Evolutionary conservation across 2,797 vertebrate species (phyloP).

Genomic region (Leptoclinus maculatus): DNA sequence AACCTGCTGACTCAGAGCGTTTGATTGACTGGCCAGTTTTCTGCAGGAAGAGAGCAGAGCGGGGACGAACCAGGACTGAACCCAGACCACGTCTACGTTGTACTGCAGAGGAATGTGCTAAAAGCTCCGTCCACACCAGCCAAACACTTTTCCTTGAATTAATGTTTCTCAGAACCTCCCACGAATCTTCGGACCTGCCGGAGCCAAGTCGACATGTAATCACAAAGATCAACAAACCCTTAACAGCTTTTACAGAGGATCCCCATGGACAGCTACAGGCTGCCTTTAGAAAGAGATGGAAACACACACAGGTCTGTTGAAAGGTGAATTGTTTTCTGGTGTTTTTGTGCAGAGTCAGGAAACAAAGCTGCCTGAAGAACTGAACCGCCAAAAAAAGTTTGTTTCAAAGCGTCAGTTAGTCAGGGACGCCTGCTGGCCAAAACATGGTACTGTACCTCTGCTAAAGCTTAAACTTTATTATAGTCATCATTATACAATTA

Average conservation of each 20-base stretch:
- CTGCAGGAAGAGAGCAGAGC: slow-evolving; percentile 43
- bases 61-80: slow-evolving; percentile 53
- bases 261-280: slow-evolving; percentile 9
- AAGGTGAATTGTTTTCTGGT: slow-evolving; percentile 19
- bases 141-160: slow-evolving; percentile 63
- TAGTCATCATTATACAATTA: no score
- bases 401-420: background rate
- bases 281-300: background rate
- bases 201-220: slow-evolving; percentile 59
- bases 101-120: slow-evolving; percentile 67
- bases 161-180: slow-evolving; percentile 68
- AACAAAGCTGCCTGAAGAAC: slow-evolving; percentile 5
- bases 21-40: slow-evolving; percentile 69
- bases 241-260: slow-evolving; percentile 50
- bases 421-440: slow-evolving; percentile 18
- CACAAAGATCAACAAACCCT: slow-evolving; percentile 65
- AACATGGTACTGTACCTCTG: background rate
- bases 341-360: background rate
- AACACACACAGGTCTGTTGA: slow-evolving; percentile 20
- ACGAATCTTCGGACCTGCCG: slow-evolving; percentile 45
- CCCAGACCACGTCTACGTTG: slow-evolving; percentile 63
- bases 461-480: no score
- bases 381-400: background rate
- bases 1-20: slow-evolving; percentile 58
- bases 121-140: slow-evolving; percentile 64